A percentile compares a stretch with the other conserved stretches of the same genome.
These are phyloP conservation scores for Melanogrammus aeglefinus DNA, from an alignment of 2,797 vertebrate species.

Conservation along the genomic window DNA sequence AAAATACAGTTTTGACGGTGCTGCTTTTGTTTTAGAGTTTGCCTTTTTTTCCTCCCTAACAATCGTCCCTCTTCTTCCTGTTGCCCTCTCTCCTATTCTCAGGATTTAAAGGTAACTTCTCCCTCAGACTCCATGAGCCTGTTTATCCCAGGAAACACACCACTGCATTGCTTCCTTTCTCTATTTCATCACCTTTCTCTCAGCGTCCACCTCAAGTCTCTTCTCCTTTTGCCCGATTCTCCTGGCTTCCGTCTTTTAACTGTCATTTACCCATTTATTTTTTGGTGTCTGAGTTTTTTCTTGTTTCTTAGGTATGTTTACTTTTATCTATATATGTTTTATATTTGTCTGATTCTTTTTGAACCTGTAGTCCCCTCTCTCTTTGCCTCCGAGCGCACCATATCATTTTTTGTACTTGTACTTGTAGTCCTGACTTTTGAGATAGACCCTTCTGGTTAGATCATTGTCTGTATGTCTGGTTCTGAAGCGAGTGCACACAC, in stretches of 20 bases:
- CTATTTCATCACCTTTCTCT: slow-evolving; percentile 61
- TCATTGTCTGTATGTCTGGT: slow-evolving; percentile 81
- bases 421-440: slow-evolving; percentile 73
- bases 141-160: slow-evolving; percentile 77
- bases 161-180: slow-evolving; percentile 59
- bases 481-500: slow-evolving; percentile 20
- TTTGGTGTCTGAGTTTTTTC: slow-evolving; percentile 24
- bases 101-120: slow-evolving; percentile 89
- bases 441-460: slow-evolving; percentile 70
- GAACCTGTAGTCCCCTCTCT: slow-evolving; percentile 28
- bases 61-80: slow-evolving; percentile 87
- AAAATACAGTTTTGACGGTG: slow-evolving; percentile 60
- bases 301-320: background rate
- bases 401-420: slow-evolving; percentile 51
- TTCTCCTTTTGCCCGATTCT: background rate
- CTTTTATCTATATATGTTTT: slow-evolving; percentile 40
- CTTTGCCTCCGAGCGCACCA: slow-evolving; percentile 63
- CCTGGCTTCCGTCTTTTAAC: slow-evolving; percentile 1
- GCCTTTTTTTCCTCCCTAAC: slow-evolving; percentile 92
- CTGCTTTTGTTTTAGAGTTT: slow-evolving; percentile 69
- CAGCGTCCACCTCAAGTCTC: slow-evolving; percentile 44
- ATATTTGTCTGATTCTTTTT: slow-evolving; percentile 44
- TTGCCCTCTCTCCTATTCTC: slow-evolving; percentile 82
- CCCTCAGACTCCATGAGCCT: slow-evolving; percentile 89
- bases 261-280: slow-evolving; percentile 21